Percentiles rank a stretch among this genome's conserved stretches.
Evolutionary conservation across 2,888 invertebrate genomes (phyloP).

Genomic region (Perizoma affinitatum): DNA sequence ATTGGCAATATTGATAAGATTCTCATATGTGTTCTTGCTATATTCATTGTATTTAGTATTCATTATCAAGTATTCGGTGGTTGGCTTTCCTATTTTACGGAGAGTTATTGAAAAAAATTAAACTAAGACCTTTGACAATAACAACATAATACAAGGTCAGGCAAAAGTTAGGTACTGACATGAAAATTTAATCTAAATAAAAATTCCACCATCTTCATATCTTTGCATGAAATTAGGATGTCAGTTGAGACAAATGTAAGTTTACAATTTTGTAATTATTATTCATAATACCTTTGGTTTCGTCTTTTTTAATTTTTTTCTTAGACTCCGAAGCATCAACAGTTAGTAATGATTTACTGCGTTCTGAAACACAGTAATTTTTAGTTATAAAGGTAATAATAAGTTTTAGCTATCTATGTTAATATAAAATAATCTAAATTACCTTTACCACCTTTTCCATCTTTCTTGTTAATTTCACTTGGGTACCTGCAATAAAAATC

Average conservation of each 20-base stretch:
- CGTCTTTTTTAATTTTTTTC: constrained; percentile 70
- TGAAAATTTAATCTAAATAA: too few relatives aligned
- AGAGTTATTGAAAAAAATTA: too few relatives aligned
- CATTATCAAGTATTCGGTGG: constrained; percentile 63
- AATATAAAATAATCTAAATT: background rate
- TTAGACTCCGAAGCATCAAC: constrained; percentile 56
- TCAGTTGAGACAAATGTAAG: too few relatives aligned
- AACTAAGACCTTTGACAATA: too few relatives aligned
- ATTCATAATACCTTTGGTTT: constrained; percentile 54
- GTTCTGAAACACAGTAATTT: constrained; percentile 38
- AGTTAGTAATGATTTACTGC: constrained; percentile 51
- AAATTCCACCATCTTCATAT: too few relatives aligned
- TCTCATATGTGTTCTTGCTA: constrained; percentile 65
- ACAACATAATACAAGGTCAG: too few relatives aligned
- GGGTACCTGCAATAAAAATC: constrained; percentile 27
- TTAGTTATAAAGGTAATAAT: background rate
- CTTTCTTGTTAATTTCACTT: constrained; percentile 36
- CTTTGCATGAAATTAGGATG: too few relatives aligned
- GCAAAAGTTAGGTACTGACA: too few relatives aligned
- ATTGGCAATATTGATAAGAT: constrained; percentile 65
- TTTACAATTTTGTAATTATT: too few relatives aligned
- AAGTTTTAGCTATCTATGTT: too few relatives aligned
- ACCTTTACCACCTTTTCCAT: constrained; percentile 41
- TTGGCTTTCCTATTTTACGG: constrained; percentile 52
- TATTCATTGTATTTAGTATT: constrained; percentile 69